phyloP scores from a whole-genome alignment of 1,140 invertebrate species.

The Carposina sasakii region DNA sequence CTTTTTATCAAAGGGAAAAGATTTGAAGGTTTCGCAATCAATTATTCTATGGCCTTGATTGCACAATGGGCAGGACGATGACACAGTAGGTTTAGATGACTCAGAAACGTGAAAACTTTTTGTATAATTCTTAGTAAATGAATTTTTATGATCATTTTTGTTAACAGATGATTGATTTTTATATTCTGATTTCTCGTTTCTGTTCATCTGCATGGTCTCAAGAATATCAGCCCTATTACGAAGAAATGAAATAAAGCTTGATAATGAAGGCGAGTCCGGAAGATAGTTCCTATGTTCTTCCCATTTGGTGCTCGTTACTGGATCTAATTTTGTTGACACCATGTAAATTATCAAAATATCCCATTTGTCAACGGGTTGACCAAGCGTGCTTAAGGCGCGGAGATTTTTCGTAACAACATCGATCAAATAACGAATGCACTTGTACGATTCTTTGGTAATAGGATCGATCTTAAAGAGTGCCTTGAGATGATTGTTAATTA shows the following conservation, averaged over 20 bases:
- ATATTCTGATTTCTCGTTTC: background rate
- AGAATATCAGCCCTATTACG: conserved; percentile 2
- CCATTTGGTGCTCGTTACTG: background rate
- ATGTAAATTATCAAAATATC: conserved; percentile 2
- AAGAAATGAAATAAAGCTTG: background rate
- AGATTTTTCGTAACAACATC: conserved; percentile 1
- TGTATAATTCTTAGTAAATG: background rate
- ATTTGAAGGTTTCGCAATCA: background rate
- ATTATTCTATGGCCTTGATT: background rate
- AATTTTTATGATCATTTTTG: background rate
- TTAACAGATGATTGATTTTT: background rate
- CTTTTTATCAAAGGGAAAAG: background rate
- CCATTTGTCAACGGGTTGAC: background rate
- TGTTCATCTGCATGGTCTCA: background rate
- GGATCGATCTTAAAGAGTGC: background rate
- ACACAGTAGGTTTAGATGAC: background rate
- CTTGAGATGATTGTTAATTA: background rate
- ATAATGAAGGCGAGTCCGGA: background rate
- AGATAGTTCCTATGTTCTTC: background rate
- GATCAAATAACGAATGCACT: background rate
- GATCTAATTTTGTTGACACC: conserved; percentile 2
- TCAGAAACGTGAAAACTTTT: background rate
- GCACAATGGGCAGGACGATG: background rate
- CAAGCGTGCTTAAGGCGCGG: background rate
- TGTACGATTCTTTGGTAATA: background rate